phyloP scores from a whole-genome alignment of 2,113 vertebrate species.

The Erpornis zantholeuca region DNA sequence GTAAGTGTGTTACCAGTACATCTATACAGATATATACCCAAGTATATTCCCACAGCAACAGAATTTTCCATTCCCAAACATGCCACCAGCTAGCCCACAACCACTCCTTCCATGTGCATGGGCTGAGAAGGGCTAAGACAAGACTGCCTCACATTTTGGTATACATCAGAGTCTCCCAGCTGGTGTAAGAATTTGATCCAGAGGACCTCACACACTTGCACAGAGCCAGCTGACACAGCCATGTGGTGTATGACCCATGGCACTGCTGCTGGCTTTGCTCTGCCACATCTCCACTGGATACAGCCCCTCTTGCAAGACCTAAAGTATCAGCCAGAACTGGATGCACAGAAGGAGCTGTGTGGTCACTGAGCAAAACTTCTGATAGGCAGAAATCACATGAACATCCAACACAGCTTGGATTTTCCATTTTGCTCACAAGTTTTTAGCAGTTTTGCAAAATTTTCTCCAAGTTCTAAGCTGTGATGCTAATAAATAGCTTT shows the following conservation, averaged over 20 bases:
- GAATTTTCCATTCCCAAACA: neutral
- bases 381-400: neutral
- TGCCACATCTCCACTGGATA: neutral
- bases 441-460: neutral
- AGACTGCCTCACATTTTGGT: neutral
- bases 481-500: neutral
- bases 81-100: neutral
- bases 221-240: neutral
- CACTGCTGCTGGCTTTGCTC: neutral
- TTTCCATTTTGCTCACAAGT: neutral
- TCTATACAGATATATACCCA: fast-evolving
- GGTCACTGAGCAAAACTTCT: neutral
- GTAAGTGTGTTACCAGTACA: neutral
- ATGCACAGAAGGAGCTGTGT: neutral
- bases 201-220: neutral
- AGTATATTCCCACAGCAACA: neutral
- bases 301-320: neutral
- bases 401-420: neutral
- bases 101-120: neutral
- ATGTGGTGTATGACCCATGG: fast-evolving
- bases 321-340: neutral
- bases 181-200: neutral
- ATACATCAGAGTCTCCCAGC: neutral
- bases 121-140: neutral
- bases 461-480: neutral